Percentiles rank a stretch among this genome's conserved stretches.
Evolutionary conservation across 2,113 vertebrate genomes (phyloP).

Genomic region (Clupea harengus): DNA sequence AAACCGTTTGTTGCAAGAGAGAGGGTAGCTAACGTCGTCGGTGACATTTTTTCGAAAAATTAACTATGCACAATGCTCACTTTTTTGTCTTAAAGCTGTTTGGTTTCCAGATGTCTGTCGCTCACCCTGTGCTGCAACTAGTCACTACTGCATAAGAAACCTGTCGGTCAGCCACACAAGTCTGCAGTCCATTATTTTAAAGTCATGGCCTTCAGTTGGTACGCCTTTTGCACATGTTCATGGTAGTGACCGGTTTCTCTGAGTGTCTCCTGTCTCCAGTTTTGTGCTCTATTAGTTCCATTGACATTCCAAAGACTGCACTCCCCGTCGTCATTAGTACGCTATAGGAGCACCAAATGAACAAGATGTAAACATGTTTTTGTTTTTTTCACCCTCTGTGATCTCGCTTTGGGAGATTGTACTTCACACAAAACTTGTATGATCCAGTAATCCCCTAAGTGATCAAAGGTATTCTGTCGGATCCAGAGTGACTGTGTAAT

Average conservation of each 20-base stretch:
- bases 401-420: background rate
- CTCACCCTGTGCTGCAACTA: constrained; percentile 67
- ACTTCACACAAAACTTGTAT: background rate
- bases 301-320: constrained; percentile 55
- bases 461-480: constrained; percentile 10
- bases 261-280: constrained; percentile 56
- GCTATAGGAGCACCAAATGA: constrained; percentile 2
- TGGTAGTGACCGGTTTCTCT: background rate
- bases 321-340: background rate
- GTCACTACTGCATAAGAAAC: constrained; percentile 58
- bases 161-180: constrained; percentile 64
- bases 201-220: constrained; percentile 58
- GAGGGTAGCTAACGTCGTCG: constrained; percentile 49
- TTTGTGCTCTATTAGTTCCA: constrained; percentile 51
- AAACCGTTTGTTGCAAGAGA: constrained; percentile 54
- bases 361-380: background rate
- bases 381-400: background rate
- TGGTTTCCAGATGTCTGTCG: constrained; percentile 52
- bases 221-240: constrained; percentile 49
- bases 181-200: constrained; percentile 38
- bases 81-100: constrained; percentile 72
- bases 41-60: constrained; percentile 57
- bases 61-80: constrained; percentile 81
- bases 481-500: background rate
- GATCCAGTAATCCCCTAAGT: background rate